These are phyloP conservation scores for Takifugu rubripes DNA, from an alignment of 2,797 vertebrate species.

Conservation along the genomic window DNA sequence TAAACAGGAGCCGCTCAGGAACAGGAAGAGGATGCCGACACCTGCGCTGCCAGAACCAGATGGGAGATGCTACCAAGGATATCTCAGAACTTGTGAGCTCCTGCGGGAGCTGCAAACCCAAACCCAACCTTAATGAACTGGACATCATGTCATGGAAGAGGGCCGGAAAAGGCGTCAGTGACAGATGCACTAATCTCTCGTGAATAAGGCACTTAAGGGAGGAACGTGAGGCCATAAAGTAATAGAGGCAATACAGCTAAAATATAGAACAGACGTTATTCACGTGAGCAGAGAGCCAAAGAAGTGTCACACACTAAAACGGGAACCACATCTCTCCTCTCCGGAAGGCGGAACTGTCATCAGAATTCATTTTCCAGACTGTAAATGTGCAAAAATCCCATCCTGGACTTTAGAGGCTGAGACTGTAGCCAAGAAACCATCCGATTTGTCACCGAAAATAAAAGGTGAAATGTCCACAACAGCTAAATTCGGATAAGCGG, in stretches of 20 bases:
- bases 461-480: conserved; percentile 2
- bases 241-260: background rate
- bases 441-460: background rate
- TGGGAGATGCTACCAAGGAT: conserved; percentile 14
- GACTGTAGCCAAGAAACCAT: background rate
- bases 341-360: conserved; percentile 18
- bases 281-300: background rate
- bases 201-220: conserved; percentile 9
- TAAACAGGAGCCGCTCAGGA: background rate
- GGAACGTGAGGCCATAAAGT: conserved; percentile 2
- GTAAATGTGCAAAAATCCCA: conserved; percentile 13
- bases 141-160: conserved; percentile 6
- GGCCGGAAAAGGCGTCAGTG: conserved; percentile 6
- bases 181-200: conserved; percentile 7
- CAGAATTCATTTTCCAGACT: background rate
- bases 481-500: background rate
- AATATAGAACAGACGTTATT: conserved; percentile 9
- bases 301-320: conserved; percentile 16
- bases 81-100: conserved; percentile 2
- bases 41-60: conserved; percentile 10
- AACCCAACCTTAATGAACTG: conserved; percentile 15
- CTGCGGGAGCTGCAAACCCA: conserved; percentile 3
- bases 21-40: conserved; percentile 15
- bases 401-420: background rate
- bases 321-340: conserved; percentile 17